Evolutionary conservation across 2,888 invertebrate species (phyloP).

Genomic region (Trissolcus brochymenae): DNA sequence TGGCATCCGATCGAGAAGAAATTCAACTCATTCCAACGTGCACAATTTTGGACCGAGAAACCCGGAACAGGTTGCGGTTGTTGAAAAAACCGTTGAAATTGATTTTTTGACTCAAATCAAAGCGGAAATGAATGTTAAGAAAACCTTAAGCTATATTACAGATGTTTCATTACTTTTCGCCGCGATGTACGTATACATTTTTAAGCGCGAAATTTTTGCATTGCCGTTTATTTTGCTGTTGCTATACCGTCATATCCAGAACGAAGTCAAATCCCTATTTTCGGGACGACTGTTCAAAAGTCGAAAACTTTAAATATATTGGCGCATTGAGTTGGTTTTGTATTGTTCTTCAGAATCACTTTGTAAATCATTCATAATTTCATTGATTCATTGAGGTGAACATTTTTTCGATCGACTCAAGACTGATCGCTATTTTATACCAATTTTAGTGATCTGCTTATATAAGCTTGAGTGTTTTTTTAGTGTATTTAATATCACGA

Average conservation of each 20-base stretch:
- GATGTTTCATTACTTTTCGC: conserved; percentile 85
- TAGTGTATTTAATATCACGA: too few species aligned
- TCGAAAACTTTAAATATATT: neutral
- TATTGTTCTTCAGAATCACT: neutral
- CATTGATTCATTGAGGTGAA: too few species aligned
- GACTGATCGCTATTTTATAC: too few species aligned
- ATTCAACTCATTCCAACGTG: conserved; percentile 41
- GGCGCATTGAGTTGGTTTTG: neutral
- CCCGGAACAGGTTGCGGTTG: too few species aligned
- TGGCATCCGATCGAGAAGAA: conserved; percentile 59
- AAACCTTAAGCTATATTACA: conserved; percentile 84
- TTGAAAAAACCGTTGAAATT: conserved; percentile 4
- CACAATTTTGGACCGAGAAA: neutral
- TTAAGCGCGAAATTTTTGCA: conserved; percentile 87
- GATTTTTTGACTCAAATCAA: conserved; percentile 78
- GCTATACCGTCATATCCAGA: conserved; percentile 86
- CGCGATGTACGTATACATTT: conserved; percentile 89
- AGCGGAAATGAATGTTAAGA: conserved; percentile 83
- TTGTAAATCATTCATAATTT: too few species aligned
- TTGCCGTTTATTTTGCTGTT: conserved; percentile 86
- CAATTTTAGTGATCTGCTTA: too few species aligned
- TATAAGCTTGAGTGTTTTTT: too few species aligned
- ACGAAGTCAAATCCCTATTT: conserved; percentile 77
- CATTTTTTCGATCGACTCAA: too few species aligned
- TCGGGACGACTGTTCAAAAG: conserved; percentile 61